phyloP scores from a whole-genome alignment of 1,140 invertebrate genomes.

The Camponotus vicinus region DNA sequence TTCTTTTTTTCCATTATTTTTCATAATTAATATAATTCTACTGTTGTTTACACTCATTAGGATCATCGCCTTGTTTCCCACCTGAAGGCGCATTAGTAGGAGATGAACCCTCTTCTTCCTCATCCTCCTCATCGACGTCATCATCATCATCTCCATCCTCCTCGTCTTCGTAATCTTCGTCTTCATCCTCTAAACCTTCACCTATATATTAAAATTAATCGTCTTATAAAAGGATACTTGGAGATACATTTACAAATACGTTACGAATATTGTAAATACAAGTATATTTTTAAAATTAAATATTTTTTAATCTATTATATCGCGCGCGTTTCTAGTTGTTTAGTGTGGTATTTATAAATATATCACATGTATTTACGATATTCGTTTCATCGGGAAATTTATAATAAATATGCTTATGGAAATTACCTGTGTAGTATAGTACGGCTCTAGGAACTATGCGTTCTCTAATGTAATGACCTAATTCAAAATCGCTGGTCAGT shows the following conservation, averaged over 20 bases:
- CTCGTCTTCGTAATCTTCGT: slow-evolving; percentile 91
- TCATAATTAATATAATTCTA: slow-evolving; percentile 78
- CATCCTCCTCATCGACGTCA: slow-evolving; percentile 83
- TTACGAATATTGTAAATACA: background rate
- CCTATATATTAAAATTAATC: slow-evolving; percentile 80
- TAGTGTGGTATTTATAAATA: background rate
- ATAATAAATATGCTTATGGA: slow-evolving; percentile 14
- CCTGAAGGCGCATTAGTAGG: slow-evolving; percentile 70
- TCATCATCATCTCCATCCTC: slow-evolving; percentile 85
- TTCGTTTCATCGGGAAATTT: background rate
- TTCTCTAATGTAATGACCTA: slow-evolving; percentile 98
- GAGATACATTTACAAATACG: background rate
- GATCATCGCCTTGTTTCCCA: slow-evolving; percentile 75
- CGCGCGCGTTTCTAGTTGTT: background rate
- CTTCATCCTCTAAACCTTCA: slow-evolving; percentile 92
- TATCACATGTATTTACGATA: background rate
- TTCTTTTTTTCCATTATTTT: slow-evolving; percentile 48
- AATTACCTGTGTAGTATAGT: slow-evolving; percentile 95
- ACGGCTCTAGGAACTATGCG: slow-evolving; percentile 97
- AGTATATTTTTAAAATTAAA: slow-evolving; percentile 15
- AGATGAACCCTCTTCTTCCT: slow-evolving; percentile 77
- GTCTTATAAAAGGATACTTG: background rate
- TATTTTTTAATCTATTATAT: background rate
- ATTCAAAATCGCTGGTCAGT: slow-evolving; percentile 97
- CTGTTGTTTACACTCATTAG: slow-evolving; percentile 86